A percentile compares a stretch with the other conserved stretches of the same genome.
phyloP scores from a whole-genome alignment of 2,797 vertebrate species.

The Mormyrus hasselquistii region DNA sequence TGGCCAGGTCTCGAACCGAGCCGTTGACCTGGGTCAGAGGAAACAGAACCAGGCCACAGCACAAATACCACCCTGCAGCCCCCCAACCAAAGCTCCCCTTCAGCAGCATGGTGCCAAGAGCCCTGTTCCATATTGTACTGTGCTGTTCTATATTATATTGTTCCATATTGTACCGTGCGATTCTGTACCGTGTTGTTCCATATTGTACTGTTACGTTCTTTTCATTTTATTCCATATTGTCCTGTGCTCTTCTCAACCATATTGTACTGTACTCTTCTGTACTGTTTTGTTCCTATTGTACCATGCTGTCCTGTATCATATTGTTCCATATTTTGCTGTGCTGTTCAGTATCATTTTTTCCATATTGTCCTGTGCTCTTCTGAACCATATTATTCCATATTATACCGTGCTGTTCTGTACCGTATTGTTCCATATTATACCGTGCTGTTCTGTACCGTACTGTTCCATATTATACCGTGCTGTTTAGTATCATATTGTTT shows the following conservation, averaged over 20 bases:
- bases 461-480: neutral
- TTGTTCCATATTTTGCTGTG: too few species aligned
- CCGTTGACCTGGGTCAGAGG: neutral
- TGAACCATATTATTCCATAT: neutral
- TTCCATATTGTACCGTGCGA: neutral
- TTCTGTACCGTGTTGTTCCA: neutral
- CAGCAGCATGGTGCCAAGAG: neutral
- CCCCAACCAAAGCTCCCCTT: neutral
- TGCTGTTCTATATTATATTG: neutral
- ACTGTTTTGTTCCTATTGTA: too few species aligned
- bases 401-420: neutral
- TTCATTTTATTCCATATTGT: neutral
- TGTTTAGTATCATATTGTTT: neutral
- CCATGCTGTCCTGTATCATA: too few species aligned
- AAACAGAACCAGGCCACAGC: conserved; percentile 3
- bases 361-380: neutral
- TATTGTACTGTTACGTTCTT: neutral
- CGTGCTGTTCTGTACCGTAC: neutral
- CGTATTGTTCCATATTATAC: neutral
- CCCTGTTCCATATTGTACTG: neutral
- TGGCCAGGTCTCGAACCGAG: neutral
- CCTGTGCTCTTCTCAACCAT: neutral
- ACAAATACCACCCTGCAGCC: neutral
- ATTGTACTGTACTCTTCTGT: neutral
- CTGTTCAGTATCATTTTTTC: neutral